Percentiles rank a stretch among this genome's conserved stretches.
phyloP scores from a whole-genome alignment of 2,888 invertebrate genomes.

The Cephus pygmeus region DNA sequence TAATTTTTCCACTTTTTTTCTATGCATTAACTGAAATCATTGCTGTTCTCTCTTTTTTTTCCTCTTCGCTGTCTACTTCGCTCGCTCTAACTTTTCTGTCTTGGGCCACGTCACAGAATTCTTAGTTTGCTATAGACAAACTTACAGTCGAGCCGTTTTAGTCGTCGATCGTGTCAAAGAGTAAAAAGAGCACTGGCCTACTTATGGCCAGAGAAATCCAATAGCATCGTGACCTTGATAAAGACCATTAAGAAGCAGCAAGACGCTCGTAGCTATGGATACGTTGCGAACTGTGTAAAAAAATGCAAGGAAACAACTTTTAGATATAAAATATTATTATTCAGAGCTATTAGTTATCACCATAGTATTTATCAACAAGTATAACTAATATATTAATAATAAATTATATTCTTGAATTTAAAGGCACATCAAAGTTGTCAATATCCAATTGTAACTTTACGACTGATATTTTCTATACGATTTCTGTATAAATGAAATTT shows the following conservation, averaged over 20 bases:
- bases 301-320: not conserved
- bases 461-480: not conserved
- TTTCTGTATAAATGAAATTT: not conserved
- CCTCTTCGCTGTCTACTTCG: not conserved
- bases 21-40: not conserved
- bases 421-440: not conserved
- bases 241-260: not conserved
- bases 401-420: not conserved
- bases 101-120: not conserved
- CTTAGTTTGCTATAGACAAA: not conserved
- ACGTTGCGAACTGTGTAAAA: not conserved
- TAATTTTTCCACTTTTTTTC: not conserved
- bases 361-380: not conserved
- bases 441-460: not conserved
- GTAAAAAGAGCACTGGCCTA: conserved; percentile 29
- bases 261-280: not conserved
- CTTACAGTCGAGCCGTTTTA: not conserved
- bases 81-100: not conserved
- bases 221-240: conserved; percentile 34
- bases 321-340: not conserved
- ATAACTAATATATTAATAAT: not conserved
- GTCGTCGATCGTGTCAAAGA: conserved; percentile 4
- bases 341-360: not conserved
- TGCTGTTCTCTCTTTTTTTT: not conserved
- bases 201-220: conserved; percentile 32